Percentiles rank a stretch among this genome's conserved stretches.
Evolutionary conservation across 2,113 vertebrate species (phyloP).

Genomic region (Columbina picui): DNA sequence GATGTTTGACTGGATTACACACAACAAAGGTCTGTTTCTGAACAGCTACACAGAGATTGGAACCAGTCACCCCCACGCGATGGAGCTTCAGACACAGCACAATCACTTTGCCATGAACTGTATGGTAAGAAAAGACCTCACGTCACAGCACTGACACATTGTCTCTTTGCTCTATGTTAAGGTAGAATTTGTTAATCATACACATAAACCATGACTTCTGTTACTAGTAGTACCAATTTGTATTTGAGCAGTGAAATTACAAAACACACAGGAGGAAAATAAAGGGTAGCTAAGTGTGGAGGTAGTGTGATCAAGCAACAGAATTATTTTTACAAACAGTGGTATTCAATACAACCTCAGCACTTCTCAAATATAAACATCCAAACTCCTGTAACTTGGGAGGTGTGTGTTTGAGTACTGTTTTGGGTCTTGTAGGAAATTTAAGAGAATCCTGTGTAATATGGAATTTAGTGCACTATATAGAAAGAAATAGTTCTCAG

Average conservation of each 20-base stretch:
- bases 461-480: not conserved
- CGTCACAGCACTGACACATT: not conserved
- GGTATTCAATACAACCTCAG: not conserved
- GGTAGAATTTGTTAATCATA: not conserved
- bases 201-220: not conserved
- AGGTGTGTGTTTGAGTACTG: not conserved
- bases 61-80: slow-evolving; percentile 91
- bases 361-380: not conserved
- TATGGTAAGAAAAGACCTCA: slow-evolving; percentile 86
- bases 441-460: not conserved
- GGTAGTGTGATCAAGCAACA: not conserved
- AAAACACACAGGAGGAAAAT: not conserved
- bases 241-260: not conserved
- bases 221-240: not conserved
- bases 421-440: not conserved
- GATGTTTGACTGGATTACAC: slow-evolving; percentile 99
- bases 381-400: not conserved
- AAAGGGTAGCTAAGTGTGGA: not conserved
- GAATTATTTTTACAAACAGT: not conserved
- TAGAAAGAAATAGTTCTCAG: not conserved
- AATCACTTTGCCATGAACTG: slow-evolving; percentile 99
- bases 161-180: not conserved
- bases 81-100: slow-evolving; percentile 98
- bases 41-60: slow-evolving; percentile 97
- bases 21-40: slow-evolving; percentile 98